phyloP scores from a whole-genome alignment of 2,797 vertebrate genomes.

The Synaphobranchus kaupii region DNA sequence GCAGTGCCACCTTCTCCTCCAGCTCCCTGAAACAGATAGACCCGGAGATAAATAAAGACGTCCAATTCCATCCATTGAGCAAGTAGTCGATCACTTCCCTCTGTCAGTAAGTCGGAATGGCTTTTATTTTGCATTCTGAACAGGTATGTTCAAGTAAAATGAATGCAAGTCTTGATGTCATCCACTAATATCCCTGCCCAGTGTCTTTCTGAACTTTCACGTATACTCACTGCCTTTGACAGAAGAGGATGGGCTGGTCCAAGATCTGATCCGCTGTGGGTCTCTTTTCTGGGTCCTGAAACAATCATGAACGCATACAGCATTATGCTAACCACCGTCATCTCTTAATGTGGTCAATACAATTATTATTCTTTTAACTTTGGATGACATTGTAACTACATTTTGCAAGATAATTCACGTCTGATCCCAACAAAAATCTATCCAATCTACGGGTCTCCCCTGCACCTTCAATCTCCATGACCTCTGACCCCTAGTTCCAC shows the following conservation, averaged over 20 bases:
- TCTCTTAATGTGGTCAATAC: background rate
- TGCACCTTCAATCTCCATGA: background rate
- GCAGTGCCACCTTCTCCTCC: slow-evolving; percentile 86
- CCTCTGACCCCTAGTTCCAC: slow-evolving; percentile 35
- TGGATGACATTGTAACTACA: background rate
- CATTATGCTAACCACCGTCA: background rate
- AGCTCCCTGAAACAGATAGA: slow-evolving; percentile 77
- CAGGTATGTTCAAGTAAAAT: background rate
- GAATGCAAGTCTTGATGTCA: background rate
- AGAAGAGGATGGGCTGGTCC: slow-evolving; percentile 81
- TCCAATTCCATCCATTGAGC: background rate
- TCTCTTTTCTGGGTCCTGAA: slow-evolving; percentile 91
- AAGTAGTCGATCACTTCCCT: background rate
- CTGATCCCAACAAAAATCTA: background rate
- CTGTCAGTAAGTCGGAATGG: background rate
- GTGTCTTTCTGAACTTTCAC: background rate
- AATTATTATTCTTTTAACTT: no score
- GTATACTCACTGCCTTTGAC: slow-evolving; percentile 79
- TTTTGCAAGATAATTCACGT: background rate
- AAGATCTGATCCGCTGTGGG: slow-evolving; percentile 90
- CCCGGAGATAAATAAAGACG: background rate
- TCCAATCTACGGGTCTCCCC: background rate
- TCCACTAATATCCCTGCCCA: slow-evolving; percentile 40
- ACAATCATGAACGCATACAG: slow-evolving; percentile 45
- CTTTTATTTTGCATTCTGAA: background rate